Conservation (phyloP, 2,797 vertebrate species). For the Coilia nasus region DNA sequence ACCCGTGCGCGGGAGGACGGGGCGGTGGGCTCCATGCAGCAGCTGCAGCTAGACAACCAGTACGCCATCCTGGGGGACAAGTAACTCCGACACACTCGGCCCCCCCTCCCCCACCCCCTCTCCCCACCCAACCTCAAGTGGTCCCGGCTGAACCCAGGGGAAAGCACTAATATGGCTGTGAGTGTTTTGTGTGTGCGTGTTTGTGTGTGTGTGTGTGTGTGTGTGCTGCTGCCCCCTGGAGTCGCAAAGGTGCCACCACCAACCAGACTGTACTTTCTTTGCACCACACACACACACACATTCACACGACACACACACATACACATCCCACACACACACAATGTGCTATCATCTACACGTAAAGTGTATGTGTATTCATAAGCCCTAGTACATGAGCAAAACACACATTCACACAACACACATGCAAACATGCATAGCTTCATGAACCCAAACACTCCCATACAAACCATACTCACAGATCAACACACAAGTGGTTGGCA, state of each 20-base stretch:
- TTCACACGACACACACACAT: conserved; percentile 37
- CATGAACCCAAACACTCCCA: conserved; percentile 43
- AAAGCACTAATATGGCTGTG: conserved; percentile 83
- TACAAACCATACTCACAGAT: conserved; percentile 45
- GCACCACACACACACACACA: conserved; percentile 29
- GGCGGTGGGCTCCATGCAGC: conserved; percentile 82
- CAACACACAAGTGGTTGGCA: conserved; percentile 58
- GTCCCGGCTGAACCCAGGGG: conserved; percentile 80
- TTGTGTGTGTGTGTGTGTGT: conserved; percentile 43
- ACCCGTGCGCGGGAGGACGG: conserved; percentile 91
- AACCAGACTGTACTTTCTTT: conserved; percentile 49
- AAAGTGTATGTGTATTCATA: conserved; percentile 24
- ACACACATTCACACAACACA: conserved; percentile 37
- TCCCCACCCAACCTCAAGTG: conserved; percentile 76
- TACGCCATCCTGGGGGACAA: conserved; percentile 95
- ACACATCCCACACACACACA: conserved; percentile 37
- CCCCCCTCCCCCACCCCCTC: conserved; percentile 65
- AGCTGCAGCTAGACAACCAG: conserved; percentile 97
- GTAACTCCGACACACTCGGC: conserved; percentile 68
- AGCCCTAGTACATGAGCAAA: neutral
- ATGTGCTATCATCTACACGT: neutral
- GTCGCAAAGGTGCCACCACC: conserved; percentile 65
- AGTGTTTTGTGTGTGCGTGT: conserved; percentile 36
- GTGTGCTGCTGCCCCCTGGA: neutral
- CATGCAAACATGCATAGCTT: conserved; percentile 43